Evolutionary conservation across 2,888 invertebrate species (phyloP).

Genomic region (Parapristionchus giblindavisi): DNA sequence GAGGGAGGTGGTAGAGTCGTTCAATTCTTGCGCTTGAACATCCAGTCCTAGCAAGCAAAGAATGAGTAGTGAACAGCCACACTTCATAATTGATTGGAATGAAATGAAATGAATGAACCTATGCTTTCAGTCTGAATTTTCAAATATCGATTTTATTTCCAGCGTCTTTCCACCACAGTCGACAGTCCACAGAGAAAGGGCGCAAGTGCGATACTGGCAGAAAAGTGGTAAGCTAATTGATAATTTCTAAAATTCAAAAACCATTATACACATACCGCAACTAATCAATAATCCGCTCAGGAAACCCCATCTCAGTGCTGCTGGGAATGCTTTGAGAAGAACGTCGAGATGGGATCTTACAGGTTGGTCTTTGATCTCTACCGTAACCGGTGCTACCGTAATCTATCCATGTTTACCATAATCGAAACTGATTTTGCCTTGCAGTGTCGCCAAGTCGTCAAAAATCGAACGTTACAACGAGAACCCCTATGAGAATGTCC

Average conservation of each 20-base stretch:
- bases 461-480: no score
- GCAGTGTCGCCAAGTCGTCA: no score
- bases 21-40: no score
- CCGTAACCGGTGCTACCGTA: background rate
- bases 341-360: background rate
- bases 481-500: constrained; percentile 27
- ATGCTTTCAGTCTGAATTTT: background rate
- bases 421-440: no score
- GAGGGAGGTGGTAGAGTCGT: no score
- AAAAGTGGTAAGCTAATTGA: background rate
- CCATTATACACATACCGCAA: no score
- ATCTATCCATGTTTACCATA: background rate
- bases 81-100: no score
- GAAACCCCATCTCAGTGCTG: background rate
- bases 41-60: no score
- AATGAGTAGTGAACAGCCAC: no score
- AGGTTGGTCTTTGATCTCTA: background rate
- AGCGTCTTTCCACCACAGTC: constrained; percentile 16
- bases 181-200: background rate
- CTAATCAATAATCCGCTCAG: no score
- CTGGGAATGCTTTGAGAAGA: constrained; percentile 27
- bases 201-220: background rate
- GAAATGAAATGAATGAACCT: background rate
- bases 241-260: background rate
- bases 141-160: constrained; percentile 12